Percentiles rank a stretch among this genome's conserved stretches.
Evolutionary conservation across 2,888 invertebrate species (phyloP).

Genomic region (Plebejus argus): DNA sequence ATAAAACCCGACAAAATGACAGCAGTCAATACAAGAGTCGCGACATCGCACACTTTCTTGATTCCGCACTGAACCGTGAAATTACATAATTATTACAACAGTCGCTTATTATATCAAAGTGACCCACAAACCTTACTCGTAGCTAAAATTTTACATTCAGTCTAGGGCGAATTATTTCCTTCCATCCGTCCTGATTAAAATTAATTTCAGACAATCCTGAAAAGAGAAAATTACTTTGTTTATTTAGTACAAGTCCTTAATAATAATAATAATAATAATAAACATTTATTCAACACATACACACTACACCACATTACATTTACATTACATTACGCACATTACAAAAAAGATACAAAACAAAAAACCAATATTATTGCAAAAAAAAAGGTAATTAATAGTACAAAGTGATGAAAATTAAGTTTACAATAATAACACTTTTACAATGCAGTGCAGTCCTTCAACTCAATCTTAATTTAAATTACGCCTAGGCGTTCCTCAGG

Average conservation of each 20-base stretch:
- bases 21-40: background rate
- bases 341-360: no score
- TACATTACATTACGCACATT: no score
- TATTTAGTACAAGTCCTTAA: background rate
- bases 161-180: background rate
- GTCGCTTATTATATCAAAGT: background rate
- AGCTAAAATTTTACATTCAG: background rate
- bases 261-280: no score
- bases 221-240: conserved; percentile 2
- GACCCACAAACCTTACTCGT: background rate
- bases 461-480: conserved; percentile 14
- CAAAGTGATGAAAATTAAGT: no score
- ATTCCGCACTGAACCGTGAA: conserved; percentile 1
- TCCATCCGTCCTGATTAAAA: background rate
- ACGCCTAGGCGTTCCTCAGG: background rate
- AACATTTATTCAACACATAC: no score
- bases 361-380: no score
- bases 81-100: conserved; percentile 11
- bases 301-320: no score
- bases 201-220: background rate
- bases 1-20: background rate
- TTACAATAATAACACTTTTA: no score
- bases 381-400: no score
- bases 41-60: background rate
- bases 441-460: no score